phyloP scores from a whole-genome alignment of 2,113 vertebrate species.

The Brachypteracias leptosomus region DNA sequence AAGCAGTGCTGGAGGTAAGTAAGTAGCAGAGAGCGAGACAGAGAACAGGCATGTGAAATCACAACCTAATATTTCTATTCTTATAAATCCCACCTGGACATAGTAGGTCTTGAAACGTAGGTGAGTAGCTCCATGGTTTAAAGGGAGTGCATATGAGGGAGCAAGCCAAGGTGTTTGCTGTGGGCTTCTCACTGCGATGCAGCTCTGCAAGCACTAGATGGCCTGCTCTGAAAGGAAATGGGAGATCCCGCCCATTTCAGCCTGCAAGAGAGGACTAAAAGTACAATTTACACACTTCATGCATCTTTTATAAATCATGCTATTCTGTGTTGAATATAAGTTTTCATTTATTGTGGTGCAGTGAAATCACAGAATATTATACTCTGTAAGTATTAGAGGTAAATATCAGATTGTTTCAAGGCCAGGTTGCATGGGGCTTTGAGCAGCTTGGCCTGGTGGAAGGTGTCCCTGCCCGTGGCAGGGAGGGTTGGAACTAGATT shows the following conservation, averaged over 20 bases:
- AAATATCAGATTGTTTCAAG: background rate
- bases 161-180: background rate
- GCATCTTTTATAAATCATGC: background rate
- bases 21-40: background rate
- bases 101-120: background rate
- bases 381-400: background rate
- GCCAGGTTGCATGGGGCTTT: background rate
- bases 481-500: background rate
- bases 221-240: constrained; percentile 35
- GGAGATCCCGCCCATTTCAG: background rate
- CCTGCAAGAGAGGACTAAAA: background rate
- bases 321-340: background rate
- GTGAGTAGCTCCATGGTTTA: background rate
- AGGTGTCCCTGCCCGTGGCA: background rate
- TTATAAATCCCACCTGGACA: background rate
- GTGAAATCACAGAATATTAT: background rate
- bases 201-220: constrained; percentile 32
- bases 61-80: background rate
- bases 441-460: background rate
- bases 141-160: background rate
- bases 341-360: background rate
- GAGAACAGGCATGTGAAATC: background rate
- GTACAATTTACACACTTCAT: background rate
- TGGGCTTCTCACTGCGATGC: background rate
- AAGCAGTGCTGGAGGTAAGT: background rate